Conservation (phyloP, 2,888 invertebrate species). For the Heliconius aoede region DNA sequence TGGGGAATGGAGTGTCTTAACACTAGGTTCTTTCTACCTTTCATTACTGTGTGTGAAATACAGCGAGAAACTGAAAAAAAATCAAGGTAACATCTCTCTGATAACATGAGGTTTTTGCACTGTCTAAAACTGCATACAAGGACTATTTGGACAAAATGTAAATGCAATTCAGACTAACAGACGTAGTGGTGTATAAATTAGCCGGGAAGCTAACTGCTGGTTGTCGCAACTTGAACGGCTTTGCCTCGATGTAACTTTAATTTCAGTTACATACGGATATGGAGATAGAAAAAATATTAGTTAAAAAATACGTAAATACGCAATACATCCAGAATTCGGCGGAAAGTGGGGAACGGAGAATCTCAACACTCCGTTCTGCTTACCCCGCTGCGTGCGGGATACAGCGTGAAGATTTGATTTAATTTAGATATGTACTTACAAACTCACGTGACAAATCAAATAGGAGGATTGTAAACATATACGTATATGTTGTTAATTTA, state of each 20-base stretch:
- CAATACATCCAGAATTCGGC: no score
- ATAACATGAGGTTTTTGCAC: conserved; percentile 12
- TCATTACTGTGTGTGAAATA: no score
- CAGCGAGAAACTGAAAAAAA: no score
- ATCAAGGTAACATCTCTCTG: not conserved
- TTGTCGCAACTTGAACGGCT: conserved; percentile 41
- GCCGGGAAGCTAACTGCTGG: conserved; percentile 37
- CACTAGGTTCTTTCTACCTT: no score
- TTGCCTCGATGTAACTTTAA: conserved; percentile 42
- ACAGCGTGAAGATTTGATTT: no score
- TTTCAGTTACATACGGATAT: conserved; percentile 30
- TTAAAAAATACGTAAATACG: no score
- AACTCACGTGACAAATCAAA: no score
- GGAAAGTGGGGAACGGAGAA: no score
- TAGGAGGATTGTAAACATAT: no score
- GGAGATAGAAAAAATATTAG: not conserved
- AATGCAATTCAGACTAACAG: conserved; percentile 34
- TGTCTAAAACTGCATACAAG: conserved; percentile 30
- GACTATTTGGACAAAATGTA: conserved; percentile 32
- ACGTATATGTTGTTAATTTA: no score
- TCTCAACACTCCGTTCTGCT: not conserved
- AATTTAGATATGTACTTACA: no score
- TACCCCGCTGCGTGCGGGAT: not conserved
- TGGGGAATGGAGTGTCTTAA: no score
- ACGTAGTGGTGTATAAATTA: conserved; percentile 41